phyloP scores from a whole-genome alignment of 1,140 invertebrate species.

The Periplaneta americana region DNA sequence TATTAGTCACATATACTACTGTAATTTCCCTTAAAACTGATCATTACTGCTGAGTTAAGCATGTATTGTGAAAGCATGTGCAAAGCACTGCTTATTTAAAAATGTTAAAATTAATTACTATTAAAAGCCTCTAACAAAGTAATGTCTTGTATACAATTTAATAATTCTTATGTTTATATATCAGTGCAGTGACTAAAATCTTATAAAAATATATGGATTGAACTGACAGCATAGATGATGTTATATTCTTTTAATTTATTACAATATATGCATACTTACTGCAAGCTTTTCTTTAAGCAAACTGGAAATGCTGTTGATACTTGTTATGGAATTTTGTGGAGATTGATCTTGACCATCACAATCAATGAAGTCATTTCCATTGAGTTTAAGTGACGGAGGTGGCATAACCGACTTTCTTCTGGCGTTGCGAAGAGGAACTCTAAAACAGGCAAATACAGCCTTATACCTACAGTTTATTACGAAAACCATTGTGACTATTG shows the following conservation, averaged over 20 bases:
- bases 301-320: conserved; percentile 75
- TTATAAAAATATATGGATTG: background rate
- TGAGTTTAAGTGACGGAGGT: background rate
- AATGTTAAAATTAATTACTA: too few relatives aligned
- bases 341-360: conserved; percentile 7
- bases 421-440: conserved; percentile 10
- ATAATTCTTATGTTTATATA: background rate
- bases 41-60: too few relatives aligned
- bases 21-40: too few relatives aligned
- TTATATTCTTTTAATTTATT: background rate
- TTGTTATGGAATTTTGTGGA: conserved; percentile 64
- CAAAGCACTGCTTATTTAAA: too few relatives aligned
- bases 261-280: conserved; percentile 36
- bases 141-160: background rate
- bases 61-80: too few relatives aligned
- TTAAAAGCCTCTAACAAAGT: too few relatives aligned
- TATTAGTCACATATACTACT: too few relatives aligned
- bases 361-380: conserved; percentile 1
- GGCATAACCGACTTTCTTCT: conserved; percentile 15
- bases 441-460: too few relatives aligned
- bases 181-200: background rate
- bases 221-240: too few relatives aligned
- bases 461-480: too few relatives aligned
- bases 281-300: conserved; percentile 75
- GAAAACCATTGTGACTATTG: too few relatives aligned